A percentile compares a stretch with the other conserved stretches of the same genome.
Conservation (phyloP, 2,888 invertebrate genomes). For the Thymelicus lineola region DNA sequence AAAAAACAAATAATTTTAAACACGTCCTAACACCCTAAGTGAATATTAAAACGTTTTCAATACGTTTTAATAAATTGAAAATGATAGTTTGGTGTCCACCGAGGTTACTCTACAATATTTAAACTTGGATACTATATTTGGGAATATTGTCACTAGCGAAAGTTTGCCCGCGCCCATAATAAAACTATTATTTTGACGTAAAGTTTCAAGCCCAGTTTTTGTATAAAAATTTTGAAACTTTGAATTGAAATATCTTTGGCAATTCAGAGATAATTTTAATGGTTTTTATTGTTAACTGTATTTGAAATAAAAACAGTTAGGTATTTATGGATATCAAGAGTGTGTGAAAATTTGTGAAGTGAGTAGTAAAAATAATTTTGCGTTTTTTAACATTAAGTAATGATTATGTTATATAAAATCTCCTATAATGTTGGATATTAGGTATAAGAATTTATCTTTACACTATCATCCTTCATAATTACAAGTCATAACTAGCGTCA, state of each 20-base stretch:
- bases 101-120: background rate
- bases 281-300: too few relatives aligned
- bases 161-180: background rate
- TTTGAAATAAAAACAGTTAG: too few relatives aligned
- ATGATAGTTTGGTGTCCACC: background rate
- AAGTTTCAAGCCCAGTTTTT: background rate
- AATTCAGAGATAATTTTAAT: background rate
- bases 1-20: too few relatives aligned
- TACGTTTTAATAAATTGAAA: background rate
- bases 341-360: too few relatives aligned
- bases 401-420: too few relatives aligned
- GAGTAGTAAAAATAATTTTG: too few relatives aligned
- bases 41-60: background rate
- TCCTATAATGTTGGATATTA: too few relatives aligned
- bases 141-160: background rate
- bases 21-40: background rate
- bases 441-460: too few relatives aligned
- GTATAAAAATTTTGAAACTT: conserved; percentile 1
- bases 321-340: too few relatives aligned
- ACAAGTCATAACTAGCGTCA: too few relatives aligned
- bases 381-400: too few relatives aligned
- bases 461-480: too few relatives aligned
- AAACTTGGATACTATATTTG: background rate
- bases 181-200: background rate
- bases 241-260: background rate